These are phyloP conservation scores for Pseudococcus longispinus DNA, from an alignment of 2,888 invertebrate species.

Conservation along the genomic window DNA sequence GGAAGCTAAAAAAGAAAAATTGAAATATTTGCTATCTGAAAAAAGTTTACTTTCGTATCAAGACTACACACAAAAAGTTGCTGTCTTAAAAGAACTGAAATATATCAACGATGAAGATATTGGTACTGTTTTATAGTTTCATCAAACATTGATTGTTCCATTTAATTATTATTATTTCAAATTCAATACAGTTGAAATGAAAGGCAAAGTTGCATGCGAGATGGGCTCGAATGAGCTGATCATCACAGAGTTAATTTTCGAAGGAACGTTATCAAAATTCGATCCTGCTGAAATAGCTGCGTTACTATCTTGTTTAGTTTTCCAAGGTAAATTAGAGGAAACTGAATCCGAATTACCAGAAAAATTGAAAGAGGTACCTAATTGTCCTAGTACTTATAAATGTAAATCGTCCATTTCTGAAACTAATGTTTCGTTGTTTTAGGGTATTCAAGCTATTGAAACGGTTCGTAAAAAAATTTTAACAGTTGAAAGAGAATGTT, in stretches of 20 bases:
- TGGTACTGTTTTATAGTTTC: conserved; percentile 63
- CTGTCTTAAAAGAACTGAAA: conserved; percentile 77
- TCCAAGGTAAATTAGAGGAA: conserved; percentile 78
- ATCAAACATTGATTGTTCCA: background rate
- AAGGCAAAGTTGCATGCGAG: conserved; percentile 86
- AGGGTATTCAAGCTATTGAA: conserved; percentile 59
- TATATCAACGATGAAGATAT: conserved; percentile 78
- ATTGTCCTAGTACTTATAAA: conserved; percentile 28
- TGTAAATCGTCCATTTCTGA: background rate
- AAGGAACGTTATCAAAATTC: conserved; percentile 70
- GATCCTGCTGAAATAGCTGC: conserved; percentile 94
- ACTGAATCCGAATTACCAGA: conserved; percentile 67
- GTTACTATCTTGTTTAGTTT: conserved; percentile 89
- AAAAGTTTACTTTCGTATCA: conserved; percentile 21
- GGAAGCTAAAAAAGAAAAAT: conserved; percentile 65
- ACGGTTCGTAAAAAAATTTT: conserved; percentile 57
- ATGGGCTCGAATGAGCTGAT: conserved; percentile 85
- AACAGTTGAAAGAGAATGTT: conserved; percentile 24
- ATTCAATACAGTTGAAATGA: conserved; percentile 61
- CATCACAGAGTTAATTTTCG: conserved; percentile 91
- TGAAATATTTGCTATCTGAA: conserved; percentile 16
- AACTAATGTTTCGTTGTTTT: conserved; percentile 33
- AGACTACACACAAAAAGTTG: conserved; percentile 68
- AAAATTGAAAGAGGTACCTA: conserved; percentile 67
- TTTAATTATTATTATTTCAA: background rate